A percentile compares a stretch with the other conserved stretches of the same genome.
Evolutionary conservation across 2,888 invertebrate species (phyloP).

Genomic region (Hypena proboscidalis): DNA sequence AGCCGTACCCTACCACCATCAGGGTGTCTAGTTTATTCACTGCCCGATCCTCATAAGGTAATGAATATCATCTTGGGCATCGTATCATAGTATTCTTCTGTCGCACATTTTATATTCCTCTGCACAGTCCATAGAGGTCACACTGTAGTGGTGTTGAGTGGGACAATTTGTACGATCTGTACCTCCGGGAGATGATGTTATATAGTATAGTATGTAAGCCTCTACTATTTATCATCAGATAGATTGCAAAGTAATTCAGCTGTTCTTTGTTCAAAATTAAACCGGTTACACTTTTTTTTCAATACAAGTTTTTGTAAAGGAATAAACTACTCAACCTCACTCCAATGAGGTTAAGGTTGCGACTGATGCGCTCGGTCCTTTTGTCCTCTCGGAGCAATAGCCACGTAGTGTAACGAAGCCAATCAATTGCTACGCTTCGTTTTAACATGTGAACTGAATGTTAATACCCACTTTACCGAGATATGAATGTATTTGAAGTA

Average conservation of each 20-base stretch:
- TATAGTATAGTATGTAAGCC: no score
- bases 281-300: conserved; percentile 1
- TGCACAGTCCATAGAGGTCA: no score
- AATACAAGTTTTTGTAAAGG: conserved; percentile 13
- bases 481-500: conserved; percentile 19
- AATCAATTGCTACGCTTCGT: conserved; percentile 50
- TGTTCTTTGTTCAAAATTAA: background rate
- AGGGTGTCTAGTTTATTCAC: no score
- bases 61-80: no score
- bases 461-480: conserved; percentile 34
- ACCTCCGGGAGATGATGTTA: no score
- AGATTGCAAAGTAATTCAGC: conserved; percentile 1
- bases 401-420: conserved; percentile 33
- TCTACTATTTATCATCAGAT: no score
- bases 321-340: conserved; percentile 25
- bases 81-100: no score
- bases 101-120: no score
- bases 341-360: conserved; percentile 58
- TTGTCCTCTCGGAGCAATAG: conserved; percentile 44
- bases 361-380: conserved; percentile 48
- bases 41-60: no score
- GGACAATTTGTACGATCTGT: no score
- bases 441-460: conserved; percentile 48
- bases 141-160: no score
- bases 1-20: no score